Conservation (phyloP, 2,113 vertebrate genomes). For the Ovis canadensis region DNA sequence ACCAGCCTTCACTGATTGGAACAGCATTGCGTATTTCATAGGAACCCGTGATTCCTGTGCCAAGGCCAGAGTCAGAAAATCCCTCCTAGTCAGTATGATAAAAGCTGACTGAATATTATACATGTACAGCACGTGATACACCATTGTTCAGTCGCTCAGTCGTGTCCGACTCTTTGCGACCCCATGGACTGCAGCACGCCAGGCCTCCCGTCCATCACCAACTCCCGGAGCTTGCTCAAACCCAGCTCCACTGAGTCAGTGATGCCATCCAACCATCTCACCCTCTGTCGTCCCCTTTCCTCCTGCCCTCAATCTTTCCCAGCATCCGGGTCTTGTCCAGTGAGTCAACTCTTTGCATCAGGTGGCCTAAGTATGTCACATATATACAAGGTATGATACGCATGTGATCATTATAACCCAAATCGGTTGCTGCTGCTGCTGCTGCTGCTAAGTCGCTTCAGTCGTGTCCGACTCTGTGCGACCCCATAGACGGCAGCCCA, state of each 20-base stretch:
- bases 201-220: neutral
- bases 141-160: fast-evolving
- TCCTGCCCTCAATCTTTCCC: neutral
- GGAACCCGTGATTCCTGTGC: neutral
- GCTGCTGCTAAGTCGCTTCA: no score
- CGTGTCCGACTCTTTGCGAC: fast-evolving
- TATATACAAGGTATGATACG: neutral
- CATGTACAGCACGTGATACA: fast-evolving
- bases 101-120: neutral
- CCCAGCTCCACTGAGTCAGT: neutral
- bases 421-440: neutral
- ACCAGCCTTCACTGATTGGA: neutral
- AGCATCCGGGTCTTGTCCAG: neutral
- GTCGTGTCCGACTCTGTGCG: no score
- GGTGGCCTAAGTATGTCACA: neutral
- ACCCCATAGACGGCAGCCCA: no score
- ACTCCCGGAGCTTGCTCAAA: fast-evolving
- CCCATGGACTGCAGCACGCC: neutral
- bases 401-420: neutral
- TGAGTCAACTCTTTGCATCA: neutral
- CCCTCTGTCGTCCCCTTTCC: neutral
- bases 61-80: neutral
- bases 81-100: neutral
- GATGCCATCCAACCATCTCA: neutral
- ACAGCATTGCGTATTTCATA: no score